Base-by-base conservation (phyloP, 2,797 vertebrate species). In the Semotilus atromaculatus region DNA sequence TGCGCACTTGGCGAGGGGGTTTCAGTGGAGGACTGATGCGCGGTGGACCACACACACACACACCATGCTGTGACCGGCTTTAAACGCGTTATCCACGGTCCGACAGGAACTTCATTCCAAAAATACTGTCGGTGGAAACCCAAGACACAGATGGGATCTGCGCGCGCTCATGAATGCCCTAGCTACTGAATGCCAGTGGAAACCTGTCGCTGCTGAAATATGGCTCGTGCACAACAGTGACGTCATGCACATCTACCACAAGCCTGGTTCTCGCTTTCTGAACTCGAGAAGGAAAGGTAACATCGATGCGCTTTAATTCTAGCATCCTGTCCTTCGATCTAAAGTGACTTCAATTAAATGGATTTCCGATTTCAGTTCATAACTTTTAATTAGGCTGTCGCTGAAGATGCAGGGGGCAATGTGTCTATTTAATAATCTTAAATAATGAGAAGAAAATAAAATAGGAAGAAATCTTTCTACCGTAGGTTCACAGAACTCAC, bases 41-140 rank as follows among this genome's bases (percentile, higher is more conserved):
- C 45, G 0, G n/a, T 80, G 62, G 91, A 92, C 91, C 91, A 92
- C 92, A 93, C 92, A 93, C 85, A 43, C 40, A 11, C 10, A 11
- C 40, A 40, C 8, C n/a, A n/a, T n/a, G n/a, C n/a, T n/a, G n/a
- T n/a, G n/a, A n/a, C n/a, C n/a, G n/a, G n/a, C n/a, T n/a, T n/a
- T n/a, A n/a, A n/a, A n/a, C 86, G 86, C 87, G 91, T 93, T 93
- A 89, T 88, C 78, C 81, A 93, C 83, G 90, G 85, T 93, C 90
- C 85, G 83, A 9, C 86, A 87, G 86, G 40, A 84, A 87, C 86
- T 80, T 83, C 90, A 89, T 93, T 93, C 92, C 89, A 85, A 85
- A 85, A 86, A 93, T 92, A 89, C 90, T 89, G 89, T 48, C 81
- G 55, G 77, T 85, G 89, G 91, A 90, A 91, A n/a, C 9, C 53